phyloP scores from a whole-genome alignment of 1,140 invertebrate genomes.

The fruit fly (Drosophila melanogaster) region DNA sequence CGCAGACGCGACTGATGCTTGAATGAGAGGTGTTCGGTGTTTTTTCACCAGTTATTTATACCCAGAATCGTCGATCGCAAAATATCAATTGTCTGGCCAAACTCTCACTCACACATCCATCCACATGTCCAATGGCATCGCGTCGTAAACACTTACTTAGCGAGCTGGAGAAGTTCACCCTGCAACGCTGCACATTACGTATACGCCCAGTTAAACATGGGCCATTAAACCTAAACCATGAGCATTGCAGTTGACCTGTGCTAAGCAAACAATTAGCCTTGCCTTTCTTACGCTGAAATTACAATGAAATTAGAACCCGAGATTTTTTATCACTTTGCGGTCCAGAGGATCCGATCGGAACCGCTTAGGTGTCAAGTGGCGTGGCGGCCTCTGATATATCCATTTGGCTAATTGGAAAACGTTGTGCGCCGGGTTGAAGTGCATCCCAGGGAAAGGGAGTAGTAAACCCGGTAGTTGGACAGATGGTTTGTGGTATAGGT shows the following conservation, averaged over 20 bases:
- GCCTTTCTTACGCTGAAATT: background rate
- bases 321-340: background rate
- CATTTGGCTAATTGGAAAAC: constrained; percentile 57
- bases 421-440: constrained; percentile 32
- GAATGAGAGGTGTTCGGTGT: constrained; percentile 44
- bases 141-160: constrained; percentile 16
- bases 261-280: background rate
- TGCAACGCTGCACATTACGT: constrained; percentile 11
- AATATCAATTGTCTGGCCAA: constrained; percentile 22
- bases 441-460: constrained; percentile 9
- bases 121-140: background rate
- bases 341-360: background rate
- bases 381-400: constrained; percentile 27
- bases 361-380: constrained; percentile 18
- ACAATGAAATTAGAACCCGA: constrained; percentile 5
- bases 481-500: constrained; percentile 11
- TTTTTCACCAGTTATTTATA: constrained; percentile 53
- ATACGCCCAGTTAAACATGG: constrained; percentile 11
- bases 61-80: constrained; percentile 5
- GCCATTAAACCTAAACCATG: constrained; percentile 18
- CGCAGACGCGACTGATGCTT: constrained; percentile 24
- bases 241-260: constrained; percentile 11
- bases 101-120: constrained; percentile 1
- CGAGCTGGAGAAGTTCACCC: constrained; percentile 4
- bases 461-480: constrained; percentile 47